Evolutionary conservation across 1,140 invertebrate species (phyloP), one percentile per base, ranked within the genome.

Genomic region (Centruroides sculpturatus): DNA sequence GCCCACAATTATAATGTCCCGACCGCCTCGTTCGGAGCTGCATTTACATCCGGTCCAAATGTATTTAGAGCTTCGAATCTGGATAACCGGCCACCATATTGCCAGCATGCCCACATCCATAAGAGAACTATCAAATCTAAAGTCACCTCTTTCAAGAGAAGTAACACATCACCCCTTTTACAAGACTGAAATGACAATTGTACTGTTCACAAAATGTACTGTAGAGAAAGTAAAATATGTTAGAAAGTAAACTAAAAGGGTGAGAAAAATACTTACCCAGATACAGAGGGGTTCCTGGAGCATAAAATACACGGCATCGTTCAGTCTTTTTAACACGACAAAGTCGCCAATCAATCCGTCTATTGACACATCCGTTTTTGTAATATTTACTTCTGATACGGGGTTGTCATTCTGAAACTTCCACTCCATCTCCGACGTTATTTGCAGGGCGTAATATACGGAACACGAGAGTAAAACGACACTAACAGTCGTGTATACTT

Each of bases 241-340:
- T 23, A 23, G 23, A 23, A 23, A 23, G 23, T 23, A 23, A 23
- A 23, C 1, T 23, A 23, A 23, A n/a, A n/a, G n/a, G 23, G 23
- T 23, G 23, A 34, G 11, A 13, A 51, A 64, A 47, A 7, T 49
- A 81, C 84, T 82, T 74, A 90, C 88, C 87, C 87, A 90, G 71
- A 89, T 83, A 74, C 87, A 90, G 47, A 87, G 78, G 10, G 85
- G 84, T 71, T 91, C 87, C 69, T 86, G 80, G 64, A 86, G 79
- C 80, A 89, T 84, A 64, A 85, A 85, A 52, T 80, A 80, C 52
- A 85, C 70, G 9, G 87, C 78, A 68, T 89, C 83, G 55, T 65
- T 68, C 3, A 70, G 64, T 55, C 60, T 59, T 23, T 59, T 53
- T n/a, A 64, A 54, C n/a, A 59, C 41, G 5, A 46, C 23, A 54